Evolutionary conservation across 2,113 vertebrate genomes (phyloP), one percentile per base, ranked within the genome.

Genomic region (Ondatra zibethicus): DNA sequence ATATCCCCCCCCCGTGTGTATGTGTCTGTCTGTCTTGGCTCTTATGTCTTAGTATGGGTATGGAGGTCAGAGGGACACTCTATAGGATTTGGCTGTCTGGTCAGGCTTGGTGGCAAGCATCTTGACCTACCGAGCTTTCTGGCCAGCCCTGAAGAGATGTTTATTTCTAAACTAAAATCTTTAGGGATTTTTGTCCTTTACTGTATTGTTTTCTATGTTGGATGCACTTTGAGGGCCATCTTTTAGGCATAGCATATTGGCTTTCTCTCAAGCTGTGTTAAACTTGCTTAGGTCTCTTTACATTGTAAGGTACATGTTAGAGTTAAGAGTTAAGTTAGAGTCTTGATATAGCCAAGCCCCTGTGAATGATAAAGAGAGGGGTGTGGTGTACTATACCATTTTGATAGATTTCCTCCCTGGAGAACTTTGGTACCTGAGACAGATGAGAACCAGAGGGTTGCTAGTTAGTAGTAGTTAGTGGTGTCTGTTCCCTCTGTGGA

Each of bases 401-500:
- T 85, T 80, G 72, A 2, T 55, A 55, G n/a, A 16, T 66, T 90
- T 13, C 36, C 21, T 89, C 61, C 76, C 47, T 68, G 45, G 70
- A n/a, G 39, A 94, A 81, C 78, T 89, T 89, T 92, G 78, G 50
- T 92, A 61, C 50, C n/a, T 94, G 66, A 82, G 47, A 73, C 92
- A 19, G 76, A 36, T 17, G 93, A 58, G 72, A 80, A 50, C 86
- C 55, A 7, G 81, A 84, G 58, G 58, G 81, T 63, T 42, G 36
- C 36, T 61, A 39, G 81, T 42, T 42, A 36, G 31, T 55, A 50
- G 31, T 63, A 63, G 61, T 63, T 63, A 72, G n/a, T 75, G 73
- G 39, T 65, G 27, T 65, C 82, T 45, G 58, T 25, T 42, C 2
- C 27, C 11, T 45, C 61, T 65, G 14, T 65, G 45, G 84, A 68